Base-by-base conservation (phyloP, 53 echinoderm and acorn worm species). In the Apostichopus leukothele region DNA sequence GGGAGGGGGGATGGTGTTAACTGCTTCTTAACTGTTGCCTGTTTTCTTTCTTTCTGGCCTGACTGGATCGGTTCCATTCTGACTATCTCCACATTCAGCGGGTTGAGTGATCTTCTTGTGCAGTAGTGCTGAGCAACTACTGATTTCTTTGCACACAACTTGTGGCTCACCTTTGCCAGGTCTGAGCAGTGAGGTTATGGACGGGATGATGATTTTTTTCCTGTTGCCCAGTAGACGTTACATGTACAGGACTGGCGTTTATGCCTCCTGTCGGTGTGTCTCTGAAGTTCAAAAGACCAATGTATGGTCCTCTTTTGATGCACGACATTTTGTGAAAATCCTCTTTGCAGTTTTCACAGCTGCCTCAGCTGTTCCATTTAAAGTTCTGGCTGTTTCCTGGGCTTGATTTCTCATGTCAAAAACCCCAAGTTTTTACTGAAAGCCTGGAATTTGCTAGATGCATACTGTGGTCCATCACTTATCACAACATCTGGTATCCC, bases 331-430 rank as follows among this genome's bases (percentile, higher is more conserved):
- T 20, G 50, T 86, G 13, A 94, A 73, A 12, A 92, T 19, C 26
- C 86, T 53, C 60, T 92, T 94, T 27, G 92, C 94, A 10, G 78
- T 92, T 55, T 94, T 91, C 19, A 91, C 93, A 4, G 91, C 91
- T 6, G 91, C 88, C 74, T 93, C 91, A 4, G 90, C 93, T 53
- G 89, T 89, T 19, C 91, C 89, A 10, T 89, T 77, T 9, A 86
- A 76, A 27, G 27, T 27, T 27, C 71, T 83, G 88, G 53, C 90
- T 87, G 74, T 91, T 91, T 19, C 91, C 87, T n/a, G 91, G 87
- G 53, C 91, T 91, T 16, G 78, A 87, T 74, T 57, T 87, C 13
- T 78, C 21, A 54, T 90, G 88, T 53, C 66, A 55, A 78, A 88
- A 87, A 79, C 77, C 80, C 91, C 79, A 91, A 14, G 89, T 53